phyloP scores from a whole-genome alignment of 2,888 invertebrate species.

The Ophioninae sp. region DNA sequence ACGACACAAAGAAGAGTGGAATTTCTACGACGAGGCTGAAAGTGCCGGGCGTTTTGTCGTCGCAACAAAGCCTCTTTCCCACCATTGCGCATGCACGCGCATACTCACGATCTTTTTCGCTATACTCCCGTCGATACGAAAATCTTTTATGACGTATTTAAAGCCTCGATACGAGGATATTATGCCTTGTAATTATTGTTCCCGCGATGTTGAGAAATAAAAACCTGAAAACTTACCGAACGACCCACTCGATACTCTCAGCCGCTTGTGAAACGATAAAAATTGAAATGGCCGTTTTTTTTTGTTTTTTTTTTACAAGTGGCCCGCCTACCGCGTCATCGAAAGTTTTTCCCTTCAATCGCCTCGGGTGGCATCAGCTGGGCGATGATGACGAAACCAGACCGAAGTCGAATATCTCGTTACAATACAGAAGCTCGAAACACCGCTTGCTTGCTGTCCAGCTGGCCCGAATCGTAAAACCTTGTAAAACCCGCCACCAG shows the following conservation, averaged over 20 bases:
- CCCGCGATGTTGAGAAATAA: too few relatives aligned
- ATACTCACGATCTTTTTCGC: too few relatives aligned
- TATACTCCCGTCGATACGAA: too few relatives aligned
- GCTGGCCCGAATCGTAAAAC: conserved; percentile 46
- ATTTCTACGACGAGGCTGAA: conserved; percentile 34
- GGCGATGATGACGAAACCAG: conserved; percentile 63
- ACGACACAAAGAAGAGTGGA: conserved; percentile 63
- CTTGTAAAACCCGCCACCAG: background rate
- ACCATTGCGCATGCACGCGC: background rate
- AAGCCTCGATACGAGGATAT: too few relatives aligned
- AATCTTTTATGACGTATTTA: too few relatives aligned
- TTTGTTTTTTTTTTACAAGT: conserved; percentile 1
- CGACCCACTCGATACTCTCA: background rate
- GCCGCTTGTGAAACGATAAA: conserved; percentile 16
- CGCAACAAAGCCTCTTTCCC: conserved; percentile 42
- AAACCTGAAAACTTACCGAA: too few relatives aligned
- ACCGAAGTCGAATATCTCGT: conserved; percentile 61
- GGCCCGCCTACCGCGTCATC: conserved; percentile 37
- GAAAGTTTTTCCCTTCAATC: conserved; percentile 53
- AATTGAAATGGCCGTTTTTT: background rate
- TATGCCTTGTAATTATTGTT: too few relatives aligned
- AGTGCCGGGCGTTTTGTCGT: conserved; percentile 31
- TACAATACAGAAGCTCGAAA: conserved; percentile 29
- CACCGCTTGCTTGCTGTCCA: conserved; percentile 39
- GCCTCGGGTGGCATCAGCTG: conserved; percentile 57